Evolutionary conservation across 2,113 vertebrate species (phyloP).

Genomic region (Riparia riparia): DNA sequence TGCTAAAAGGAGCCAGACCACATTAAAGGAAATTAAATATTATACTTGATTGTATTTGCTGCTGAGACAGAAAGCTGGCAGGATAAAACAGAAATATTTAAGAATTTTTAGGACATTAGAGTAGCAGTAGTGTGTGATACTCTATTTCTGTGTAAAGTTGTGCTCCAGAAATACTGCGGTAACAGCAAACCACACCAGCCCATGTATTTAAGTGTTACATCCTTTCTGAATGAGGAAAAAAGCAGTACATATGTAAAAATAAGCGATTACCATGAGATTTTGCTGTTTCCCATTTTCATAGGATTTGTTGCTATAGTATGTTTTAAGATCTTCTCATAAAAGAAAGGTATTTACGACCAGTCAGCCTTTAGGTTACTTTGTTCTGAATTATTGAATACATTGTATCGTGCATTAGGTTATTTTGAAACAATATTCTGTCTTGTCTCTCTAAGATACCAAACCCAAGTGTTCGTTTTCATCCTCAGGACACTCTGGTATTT

Average conservation of each 20-base stretch:
- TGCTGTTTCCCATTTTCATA: slow-evolving; percentile 36
- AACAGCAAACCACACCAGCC: background rate
- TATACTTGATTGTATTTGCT: background rate
- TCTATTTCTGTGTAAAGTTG: background rate
- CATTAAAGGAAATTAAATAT: background rate
- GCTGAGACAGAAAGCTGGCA: background rate
- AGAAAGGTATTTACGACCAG: background rate
- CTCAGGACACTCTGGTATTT: background rate
- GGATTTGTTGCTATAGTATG: slow-evolving; percentile 7
- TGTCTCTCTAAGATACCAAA: background rate
- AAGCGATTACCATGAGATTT: background rate
- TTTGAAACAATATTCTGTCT: slow-evolving; percentile 8
- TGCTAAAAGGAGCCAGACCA: background rate
- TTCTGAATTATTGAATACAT: slow-evolving; percentile 2
- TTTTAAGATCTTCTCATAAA: background rate
- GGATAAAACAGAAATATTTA: background rate
- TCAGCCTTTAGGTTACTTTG: background rate
- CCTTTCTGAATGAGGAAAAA: slow-evolving; percentile 13
- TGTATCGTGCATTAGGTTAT: background rate
- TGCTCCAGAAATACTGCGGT: background rate
- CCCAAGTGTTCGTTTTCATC: background rate
- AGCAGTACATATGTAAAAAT: background rate
- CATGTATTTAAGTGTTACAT: background rate
- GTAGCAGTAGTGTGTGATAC: background rate
- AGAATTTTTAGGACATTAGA: slow-evolving; percentile 1